These are phyloP conservation scores for Galago senegalensis DNA, from an alignment of 2,797 vertebrate species.

Conservation along the genomic window DNA sequence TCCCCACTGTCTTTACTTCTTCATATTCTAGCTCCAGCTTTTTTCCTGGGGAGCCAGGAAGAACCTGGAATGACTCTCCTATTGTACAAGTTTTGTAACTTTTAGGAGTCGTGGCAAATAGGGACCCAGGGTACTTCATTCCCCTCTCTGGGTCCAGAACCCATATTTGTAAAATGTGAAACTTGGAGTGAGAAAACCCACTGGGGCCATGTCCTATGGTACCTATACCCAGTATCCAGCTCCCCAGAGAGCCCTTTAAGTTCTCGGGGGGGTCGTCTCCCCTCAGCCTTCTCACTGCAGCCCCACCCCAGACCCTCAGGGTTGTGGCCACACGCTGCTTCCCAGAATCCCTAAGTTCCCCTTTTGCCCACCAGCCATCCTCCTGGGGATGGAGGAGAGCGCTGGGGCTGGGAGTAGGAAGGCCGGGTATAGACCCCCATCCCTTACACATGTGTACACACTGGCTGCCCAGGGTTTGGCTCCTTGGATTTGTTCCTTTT, in stretches of 20 bases:
- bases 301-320: too few relatives aligned
- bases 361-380: neutral
- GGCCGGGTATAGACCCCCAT: neutral
- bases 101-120: neutral
- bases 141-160: neutral
- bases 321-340: neutral
- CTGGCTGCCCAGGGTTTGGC: accelerated
- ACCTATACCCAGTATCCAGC: neutral
- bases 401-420: neutral
- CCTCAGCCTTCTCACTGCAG: neutral
- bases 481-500: neutral
- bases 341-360: too few relatives aligned
- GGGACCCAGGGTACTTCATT: neutral
- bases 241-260: neutral
- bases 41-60: neutral
- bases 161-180: neutral
- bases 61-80: neutral
- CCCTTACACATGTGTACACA: too few relatives aligned
- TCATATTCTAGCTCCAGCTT: neutral
- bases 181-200: neutral
- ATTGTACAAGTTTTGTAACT: neutral
- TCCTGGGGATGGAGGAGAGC: neutral
- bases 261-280: neutral
- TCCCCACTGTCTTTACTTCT: neutral
- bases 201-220: neutral